phyloP scores from a whole-genome alignment of 2,113 vertebrate species.

The Indri indri region DNA sequence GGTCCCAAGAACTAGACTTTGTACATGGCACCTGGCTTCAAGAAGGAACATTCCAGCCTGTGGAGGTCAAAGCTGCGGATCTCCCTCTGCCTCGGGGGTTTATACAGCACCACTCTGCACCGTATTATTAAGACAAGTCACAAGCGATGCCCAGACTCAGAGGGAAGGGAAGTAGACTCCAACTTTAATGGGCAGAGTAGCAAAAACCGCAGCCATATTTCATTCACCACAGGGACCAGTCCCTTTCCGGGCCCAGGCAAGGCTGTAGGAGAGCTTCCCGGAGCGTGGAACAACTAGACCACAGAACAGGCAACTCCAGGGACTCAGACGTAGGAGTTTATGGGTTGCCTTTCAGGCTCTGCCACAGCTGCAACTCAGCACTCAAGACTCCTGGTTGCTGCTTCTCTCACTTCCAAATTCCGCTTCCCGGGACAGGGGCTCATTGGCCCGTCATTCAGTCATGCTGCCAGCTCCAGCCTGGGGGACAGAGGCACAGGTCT shows the following conservation, averaged over 20 bases:
- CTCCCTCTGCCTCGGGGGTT: not conserved
- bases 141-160: not conserved
- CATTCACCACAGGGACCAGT: not conserved
- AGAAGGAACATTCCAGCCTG: not conserved
- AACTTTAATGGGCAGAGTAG: not conserved
- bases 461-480: not conserved
- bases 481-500: too few species aligned
- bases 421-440: not conserved
- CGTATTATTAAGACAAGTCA: not conserved
- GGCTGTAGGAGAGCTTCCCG: too few species aligned
- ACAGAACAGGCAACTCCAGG: accelerated
- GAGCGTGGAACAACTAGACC: too few species aligned
- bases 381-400: not conserved
- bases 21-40: not conserved
- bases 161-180: not conserved
- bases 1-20: not conserved
- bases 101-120: not conserved
- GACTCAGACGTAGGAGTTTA: accelerated
- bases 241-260: not conserved
- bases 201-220: not conserved
- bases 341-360: not conserved
- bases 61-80: not conserved
- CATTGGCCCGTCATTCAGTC: accelerated
- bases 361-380: not conserved
- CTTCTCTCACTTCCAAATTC: not conserved